phyloP scores from a whole-genome alignment of 1,140 invertebrate species.

The Lasioglossum albipes region DNA sequence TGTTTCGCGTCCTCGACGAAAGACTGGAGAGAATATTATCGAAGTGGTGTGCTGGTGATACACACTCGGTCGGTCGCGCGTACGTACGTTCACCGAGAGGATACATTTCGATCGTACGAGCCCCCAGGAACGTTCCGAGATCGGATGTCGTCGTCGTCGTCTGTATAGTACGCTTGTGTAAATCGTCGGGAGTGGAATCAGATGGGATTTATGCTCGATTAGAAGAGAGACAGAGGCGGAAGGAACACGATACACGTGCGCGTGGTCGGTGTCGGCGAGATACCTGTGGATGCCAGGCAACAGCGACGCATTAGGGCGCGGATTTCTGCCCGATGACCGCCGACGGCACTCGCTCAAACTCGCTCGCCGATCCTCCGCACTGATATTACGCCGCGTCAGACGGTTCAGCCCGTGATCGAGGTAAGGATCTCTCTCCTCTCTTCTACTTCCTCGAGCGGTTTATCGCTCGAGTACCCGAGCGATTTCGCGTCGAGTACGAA shows the following conservation, averaged over 20 bases:
- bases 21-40: too few species aligned
- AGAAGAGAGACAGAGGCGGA: constrained; percentile 22
- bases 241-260: constrained; percentile 45
- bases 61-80: too few species aligned
- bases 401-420: constrained; percentile 15
- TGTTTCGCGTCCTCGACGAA: constrained; percentile 11
- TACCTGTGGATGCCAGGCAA: constrained; percentile 44
- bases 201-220: not conserved
- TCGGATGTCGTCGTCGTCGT: too few species aligned
- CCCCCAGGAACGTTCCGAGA: too few species aligned
- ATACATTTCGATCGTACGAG: not conserved
- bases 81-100: too few species aligned
- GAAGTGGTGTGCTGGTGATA: too few species aligned
- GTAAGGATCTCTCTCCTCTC: constrained; percentile 7
- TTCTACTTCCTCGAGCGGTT: not conserved
- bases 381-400: constrained; percentile 34
- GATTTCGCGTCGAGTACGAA: not conserved
- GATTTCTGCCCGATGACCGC: constrained; percentile 44
- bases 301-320: constrained; percentile 38
- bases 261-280: constrained; percentile 39
- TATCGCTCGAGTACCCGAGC: not conserved
- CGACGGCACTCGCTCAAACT: constrained; percentile 5
- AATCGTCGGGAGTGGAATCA: not conserved
- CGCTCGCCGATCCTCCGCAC: constrained; percentile 7
- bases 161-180: too few species aligned